These are phyloP conservation scores for Rhaphigaster nebulosa DNA, from an alignment of 2,888 invertebrate species.

Conservation along the genomic window DNA sequence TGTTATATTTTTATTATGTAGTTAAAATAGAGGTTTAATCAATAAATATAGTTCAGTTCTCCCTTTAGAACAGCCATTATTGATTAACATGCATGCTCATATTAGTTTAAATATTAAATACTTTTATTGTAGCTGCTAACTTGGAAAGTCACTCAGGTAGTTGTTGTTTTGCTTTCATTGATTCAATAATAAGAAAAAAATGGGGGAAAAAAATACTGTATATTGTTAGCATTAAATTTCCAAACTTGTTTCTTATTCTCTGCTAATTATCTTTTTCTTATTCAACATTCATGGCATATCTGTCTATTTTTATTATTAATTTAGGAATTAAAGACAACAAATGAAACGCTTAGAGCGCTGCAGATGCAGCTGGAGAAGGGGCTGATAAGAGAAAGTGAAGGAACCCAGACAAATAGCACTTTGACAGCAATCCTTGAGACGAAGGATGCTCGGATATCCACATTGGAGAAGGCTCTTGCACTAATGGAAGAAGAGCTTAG, in stretches of 20 bases:
- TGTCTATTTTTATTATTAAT: conserved; percentile 60
- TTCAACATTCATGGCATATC: conserved; percentile 47
- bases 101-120: neutral
- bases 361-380: conserved; percentile 84
- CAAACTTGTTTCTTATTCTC: conserved; percentile 24
- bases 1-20: neutral
- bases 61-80: neutral
- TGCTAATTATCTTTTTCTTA: conserved; percentile 32
- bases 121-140: neutral
- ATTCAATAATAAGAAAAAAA: neutral
- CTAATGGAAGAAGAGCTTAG: conserved; percentile 84
- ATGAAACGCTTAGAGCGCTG: conserved; percentile 86
- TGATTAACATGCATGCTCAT: conserved; percentile 5
- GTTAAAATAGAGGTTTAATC: neutral
- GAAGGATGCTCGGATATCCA: conserved; percentile 89
- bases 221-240: neutral
- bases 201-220: neutral
- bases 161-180: neutral
- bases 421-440: conserved; percentile 85
- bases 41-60: neutral
- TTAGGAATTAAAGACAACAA: conserved; percentile 87
- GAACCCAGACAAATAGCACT: conserved; percentile 76
- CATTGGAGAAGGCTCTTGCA: conserved; percentile 87
- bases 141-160: neutral
- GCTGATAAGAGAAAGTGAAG: conserved; percentile 74